Conservation (phyloP, 2,113 vertebrate species). For the Malaclemys terrapin region DNA sequence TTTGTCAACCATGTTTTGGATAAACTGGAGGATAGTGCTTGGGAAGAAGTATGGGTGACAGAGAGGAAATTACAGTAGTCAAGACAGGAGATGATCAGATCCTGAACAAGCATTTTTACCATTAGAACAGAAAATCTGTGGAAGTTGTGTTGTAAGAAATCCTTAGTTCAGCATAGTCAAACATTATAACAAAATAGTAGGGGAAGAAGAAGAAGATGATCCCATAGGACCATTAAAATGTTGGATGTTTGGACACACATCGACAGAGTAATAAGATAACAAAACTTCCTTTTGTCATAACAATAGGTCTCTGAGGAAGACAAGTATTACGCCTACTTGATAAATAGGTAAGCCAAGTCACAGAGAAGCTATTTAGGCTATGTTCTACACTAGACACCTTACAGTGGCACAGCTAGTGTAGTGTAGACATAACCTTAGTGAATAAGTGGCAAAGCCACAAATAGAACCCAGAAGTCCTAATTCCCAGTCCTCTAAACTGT, state of each 20-base stretch:
- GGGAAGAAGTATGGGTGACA: neutral
- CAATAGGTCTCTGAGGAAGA: neutral
- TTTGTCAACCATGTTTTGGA: neutral
- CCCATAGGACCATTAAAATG: neutral
- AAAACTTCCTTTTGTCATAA: neutral
- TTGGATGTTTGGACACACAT: neutral
- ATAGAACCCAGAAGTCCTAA: neutral
- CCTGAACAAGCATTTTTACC: neutral
- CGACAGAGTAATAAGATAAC: neutral
- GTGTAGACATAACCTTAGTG: neutral
- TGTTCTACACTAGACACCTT: too few relatives aligned
- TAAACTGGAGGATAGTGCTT: neutral
- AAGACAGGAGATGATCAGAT: neutral
- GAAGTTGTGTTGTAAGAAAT: neutral
- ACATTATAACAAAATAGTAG: neutral
- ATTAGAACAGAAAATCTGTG: neutral
- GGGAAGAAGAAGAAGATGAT: neutral
- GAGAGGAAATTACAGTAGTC: neutral
- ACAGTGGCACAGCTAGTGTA: too few relatives aligned
- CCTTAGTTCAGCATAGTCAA: neutral
- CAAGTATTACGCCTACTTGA: neutral
- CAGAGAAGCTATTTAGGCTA: neutral
- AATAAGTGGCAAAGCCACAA: neutral
- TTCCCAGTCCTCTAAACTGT: neutral
- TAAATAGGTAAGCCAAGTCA: neutral